These are phyloP conservation scores for Buphagus erythrorhynchus DNA, from an alignment of 2,797 vertebrate genomes.

Conservation along the genomic window DNA sequence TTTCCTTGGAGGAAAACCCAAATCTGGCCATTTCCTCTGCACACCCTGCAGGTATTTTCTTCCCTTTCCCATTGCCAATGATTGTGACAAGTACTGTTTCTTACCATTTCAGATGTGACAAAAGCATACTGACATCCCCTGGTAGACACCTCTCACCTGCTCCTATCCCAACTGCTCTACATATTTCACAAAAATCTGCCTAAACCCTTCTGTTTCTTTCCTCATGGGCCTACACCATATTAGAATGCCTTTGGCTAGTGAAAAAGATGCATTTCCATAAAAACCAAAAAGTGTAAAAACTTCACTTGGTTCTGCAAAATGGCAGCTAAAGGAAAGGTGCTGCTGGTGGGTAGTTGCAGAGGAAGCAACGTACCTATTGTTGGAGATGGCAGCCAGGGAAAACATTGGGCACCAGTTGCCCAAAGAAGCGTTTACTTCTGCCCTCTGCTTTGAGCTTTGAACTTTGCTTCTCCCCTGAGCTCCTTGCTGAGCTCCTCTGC, in stretches of 20 bases:
- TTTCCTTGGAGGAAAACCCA: background rate
- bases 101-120: background rate
- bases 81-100: background rate
- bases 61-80: background rate
- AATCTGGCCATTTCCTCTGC: background rate
- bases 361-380: background rate
- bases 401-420: background rate
- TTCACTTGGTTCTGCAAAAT: background rate
- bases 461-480: background rate
- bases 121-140: background rate
- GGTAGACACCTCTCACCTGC: background rate
- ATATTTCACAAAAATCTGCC: background rate
- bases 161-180: background rate
- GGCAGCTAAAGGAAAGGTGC: background rate
- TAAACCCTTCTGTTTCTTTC: background rate
- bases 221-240: rapidly evolving
- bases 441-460: background rate
- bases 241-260: background rate
- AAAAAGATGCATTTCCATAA: background rate
- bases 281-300: background rate
- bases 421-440: background rate
- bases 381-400: background rate
- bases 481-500: background rate
- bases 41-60: background rate
- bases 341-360: background rate